Conservation (phyloP, 2,888 invertebrate genomes). For the Trissoscelio sp. region DNA sequence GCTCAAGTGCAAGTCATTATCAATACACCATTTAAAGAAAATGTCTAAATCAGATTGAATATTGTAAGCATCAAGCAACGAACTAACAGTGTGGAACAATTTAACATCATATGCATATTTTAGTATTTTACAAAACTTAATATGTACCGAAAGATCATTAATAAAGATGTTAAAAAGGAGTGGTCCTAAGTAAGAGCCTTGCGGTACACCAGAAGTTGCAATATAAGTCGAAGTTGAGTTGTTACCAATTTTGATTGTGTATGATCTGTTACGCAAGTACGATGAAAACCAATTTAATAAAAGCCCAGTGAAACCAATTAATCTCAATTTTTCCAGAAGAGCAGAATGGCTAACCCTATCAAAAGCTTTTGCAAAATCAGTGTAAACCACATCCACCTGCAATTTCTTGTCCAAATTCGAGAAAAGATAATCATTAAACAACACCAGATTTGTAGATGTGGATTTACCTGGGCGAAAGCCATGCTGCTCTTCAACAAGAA, state of each 20-base stretch:
- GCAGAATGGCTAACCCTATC: background rate
- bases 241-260: background rate
- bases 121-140: background rate
- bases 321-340: background rate
- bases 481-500: slow-evolving; percentile 2
- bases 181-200: slow-evolving; percentile 26
- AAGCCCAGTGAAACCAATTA: background rate
- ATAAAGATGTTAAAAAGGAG: slow-evolving; percentile 30
- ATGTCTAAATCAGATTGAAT: slow-evolving; percentile 16
- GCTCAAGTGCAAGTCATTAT: slow-evolving; percentile 1
- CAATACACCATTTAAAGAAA: slow-evolving; percentile 1
- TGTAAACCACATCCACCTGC: slow-evolving; percentile 4
- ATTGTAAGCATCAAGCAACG: background rate
- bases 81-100: background rate
- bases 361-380: slow-evolving; percentile 19
- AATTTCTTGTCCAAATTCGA: background rate
- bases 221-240: background rate
- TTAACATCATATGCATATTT: slow-evolving; percentile 28
- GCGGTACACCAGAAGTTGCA: slow-evolving; percentile 26
- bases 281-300: slow-evolving; percentile 1
- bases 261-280: slow-evolving; percentile 4
- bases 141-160: background rate
- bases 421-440: slow-evolving; percentile 11
- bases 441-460: background rate
- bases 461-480: background rate